phyloP scores from a whole-genome alignment of 53 echinoderm and acorn worm genomes.

The Temnopleurus reevesii region DNA sequence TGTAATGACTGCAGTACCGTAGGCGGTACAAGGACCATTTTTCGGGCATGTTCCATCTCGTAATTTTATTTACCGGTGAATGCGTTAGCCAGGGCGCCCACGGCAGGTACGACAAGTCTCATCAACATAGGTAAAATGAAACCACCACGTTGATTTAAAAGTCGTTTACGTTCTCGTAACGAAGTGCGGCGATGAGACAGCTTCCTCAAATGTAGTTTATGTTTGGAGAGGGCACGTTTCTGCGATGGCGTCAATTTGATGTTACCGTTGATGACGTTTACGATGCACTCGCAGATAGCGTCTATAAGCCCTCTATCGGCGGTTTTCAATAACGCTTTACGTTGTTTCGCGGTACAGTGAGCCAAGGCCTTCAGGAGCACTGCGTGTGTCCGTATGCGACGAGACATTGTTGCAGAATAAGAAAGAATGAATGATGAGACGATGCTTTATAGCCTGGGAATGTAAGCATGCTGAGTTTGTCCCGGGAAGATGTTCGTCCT shows the following conservation, averaged over 20 bases:
- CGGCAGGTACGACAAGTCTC: constrained; percentile 25
- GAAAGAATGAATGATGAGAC: neutral
- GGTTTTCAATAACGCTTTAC: constrained; percentile 23
- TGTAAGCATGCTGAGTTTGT: constrained; percentile 22
- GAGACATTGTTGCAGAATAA: constrained; percentile 52
- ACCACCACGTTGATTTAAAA: constrained; percentile 20
- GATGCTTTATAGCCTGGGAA: neutral
- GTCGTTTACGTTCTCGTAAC: neutral
- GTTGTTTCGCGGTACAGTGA: constrained; percentile 28
- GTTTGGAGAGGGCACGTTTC: constrained; percentile 45
- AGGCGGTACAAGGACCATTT: constrained; percentile 46
- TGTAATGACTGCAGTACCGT: neutral
- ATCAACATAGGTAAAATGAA: constrained; percentile 4
- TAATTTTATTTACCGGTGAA: neutral
- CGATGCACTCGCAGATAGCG: constrained; percentile 56
- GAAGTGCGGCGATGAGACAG: neutral
- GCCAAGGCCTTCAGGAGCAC: constrained; percentile 45
- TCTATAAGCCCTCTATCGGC: constrained; percentile 40
- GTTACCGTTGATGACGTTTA: constrained; percentile 67
- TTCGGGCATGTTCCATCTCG: neutral
- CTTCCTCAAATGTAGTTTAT: constrained; percentile 32
- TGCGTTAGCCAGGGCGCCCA: neutral
- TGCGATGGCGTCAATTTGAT: constrained; percentile 43
- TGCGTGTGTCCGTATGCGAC: constrained; percentile 23
- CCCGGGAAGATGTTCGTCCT: constrained; percentile 62